phyloP scores from a whole-genome alignment of 92 coral and sea anemone genomes.

The Chrysogorgia sp. region DNA sequence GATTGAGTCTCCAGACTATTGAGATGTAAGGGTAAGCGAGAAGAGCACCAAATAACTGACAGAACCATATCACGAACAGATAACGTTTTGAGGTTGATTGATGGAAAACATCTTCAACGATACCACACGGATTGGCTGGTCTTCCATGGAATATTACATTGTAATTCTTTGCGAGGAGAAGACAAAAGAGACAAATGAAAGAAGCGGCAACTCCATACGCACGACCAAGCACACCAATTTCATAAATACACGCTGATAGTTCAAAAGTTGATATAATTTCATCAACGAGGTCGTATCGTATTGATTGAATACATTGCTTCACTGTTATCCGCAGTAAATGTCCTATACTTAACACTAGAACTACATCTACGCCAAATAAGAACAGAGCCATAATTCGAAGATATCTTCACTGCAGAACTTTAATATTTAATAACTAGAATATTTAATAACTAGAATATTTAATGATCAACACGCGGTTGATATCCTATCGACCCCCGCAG shows the following conservation, averaged over 20 bases:
- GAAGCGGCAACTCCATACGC: slow-evolving; percentile 71
- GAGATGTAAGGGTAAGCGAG: slow-evolving; percentile 78
- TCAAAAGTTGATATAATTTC: slow-evolving; percentile 84
- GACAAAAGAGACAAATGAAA: slow-evolving; percentile 63
- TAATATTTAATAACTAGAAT: no score
- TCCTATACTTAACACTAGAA: slow-evolving; percentile 68
- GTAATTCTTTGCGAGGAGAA: slow-evolving; percentile 70
- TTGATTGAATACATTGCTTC: slow-evolving; percentile 48
- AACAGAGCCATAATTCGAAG: slow-evolving; percentile 61
- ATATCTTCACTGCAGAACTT: no score
- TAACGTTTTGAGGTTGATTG: slow-evolving; percentile 18
- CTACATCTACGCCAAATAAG: slow-evolving; percentile 72
- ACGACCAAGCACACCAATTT: slow-evolving; percentile 79
- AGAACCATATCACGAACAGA: slow-evolving; percentile 27
- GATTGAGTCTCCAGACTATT: slow-evolving; percentile 70
- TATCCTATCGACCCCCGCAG: no score
- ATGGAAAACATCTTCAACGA: slow-evolving; percentile 65
- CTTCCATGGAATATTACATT: slow-evolving; percentile 73
- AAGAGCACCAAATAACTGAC: slow-evolving; percentile 79
- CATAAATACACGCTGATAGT: slow-evolving; percentile 83
- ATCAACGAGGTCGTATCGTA: slow-evolving; percentile 53
- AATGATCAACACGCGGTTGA: no score
- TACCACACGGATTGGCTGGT: slow-evolving; percentile 80
- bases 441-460: no score
- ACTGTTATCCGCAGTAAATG: slow-evolving; percentile 56